Evolutionary conservation across 2,888 invertebrate species (phyloP).

Genomic region (Nemoura dubitans): DNA sequence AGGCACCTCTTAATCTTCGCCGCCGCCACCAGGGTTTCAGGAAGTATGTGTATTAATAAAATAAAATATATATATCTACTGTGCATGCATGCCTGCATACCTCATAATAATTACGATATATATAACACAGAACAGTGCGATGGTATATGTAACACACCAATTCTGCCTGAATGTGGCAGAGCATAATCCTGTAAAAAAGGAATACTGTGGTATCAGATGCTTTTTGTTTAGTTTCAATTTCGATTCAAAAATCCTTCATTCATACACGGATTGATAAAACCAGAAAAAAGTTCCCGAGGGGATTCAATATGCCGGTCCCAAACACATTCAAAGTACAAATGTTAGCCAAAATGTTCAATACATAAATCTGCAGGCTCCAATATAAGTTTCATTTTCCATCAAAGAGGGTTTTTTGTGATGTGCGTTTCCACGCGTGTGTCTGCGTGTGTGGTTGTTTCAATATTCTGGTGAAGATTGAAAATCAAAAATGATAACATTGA

Average conservation of each 20-base stretch:
- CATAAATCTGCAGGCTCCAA: background rate
- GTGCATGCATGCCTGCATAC: background rate
- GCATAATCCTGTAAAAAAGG: background rate
- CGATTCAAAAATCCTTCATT: background rate
- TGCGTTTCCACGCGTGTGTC: no score
- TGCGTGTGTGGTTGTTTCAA: background rate
- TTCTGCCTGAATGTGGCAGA: background rate
- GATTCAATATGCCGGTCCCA: background rate
- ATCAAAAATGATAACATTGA: conserved; percentile 7
- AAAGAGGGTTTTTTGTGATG: background rate
- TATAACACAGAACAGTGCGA: background rate
- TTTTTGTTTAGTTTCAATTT: conserved; percentile 3
- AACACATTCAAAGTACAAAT: background rate
- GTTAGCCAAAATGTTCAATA: background rate
- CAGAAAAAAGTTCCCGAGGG: background rate
- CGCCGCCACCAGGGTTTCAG: background rate
- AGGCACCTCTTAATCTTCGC: background rate
- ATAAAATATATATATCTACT: background rate
- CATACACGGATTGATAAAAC: background rate
- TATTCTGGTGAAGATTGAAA: background rate
- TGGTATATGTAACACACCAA: background rate
- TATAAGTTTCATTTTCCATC: background rate
- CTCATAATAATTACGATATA: background rate
- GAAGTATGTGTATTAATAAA: background rate
- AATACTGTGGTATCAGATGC: background rate